phyloP scores from a whole-genome alignment of 2,113 vertebrate genomes.

The Cynoglossus semilaevis region DNA sequence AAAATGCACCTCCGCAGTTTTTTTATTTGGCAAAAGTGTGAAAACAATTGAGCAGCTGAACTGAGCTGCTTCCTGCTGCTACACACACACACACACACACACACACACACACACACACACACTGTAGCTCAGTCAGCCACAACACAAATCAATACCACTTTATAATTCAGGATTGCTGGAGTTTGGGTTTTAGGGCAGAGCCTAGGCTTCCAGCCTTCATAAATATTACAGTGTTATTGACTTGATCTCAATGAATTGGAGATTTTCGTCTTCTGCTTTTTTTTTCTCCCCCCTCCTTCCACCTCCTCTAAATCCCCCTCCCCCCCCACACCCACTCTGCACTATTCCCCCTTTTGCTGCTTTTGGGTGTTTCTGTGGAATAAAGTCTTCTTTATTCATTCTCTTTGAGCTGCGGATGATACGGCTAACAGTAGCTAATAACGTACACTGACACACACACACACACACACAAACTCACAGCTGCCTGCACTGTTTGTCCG shows the following conservation, averaged over 20 bases:
- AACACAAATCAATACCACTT: conserved; percentile 80
- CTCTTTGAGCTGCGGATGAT: conserved; percentile 64
- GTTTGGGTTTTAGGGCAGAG: conserved; percentile 80
- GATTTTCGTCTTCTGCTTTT: conserved; percentile 70
- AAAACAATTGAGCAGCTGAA: conserved; percentile 58
- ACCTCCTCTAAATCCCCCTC: not conserved
- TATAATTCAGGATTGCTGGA: conserved; percentile 83
- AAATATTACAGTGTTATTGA: conserved; percentile 84
- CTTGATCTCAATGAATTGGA: conserved; percentile 80
- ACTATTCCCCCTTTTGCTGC: conserved; percentile 4
- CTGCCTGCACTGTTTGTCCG: not conserved
- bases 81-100: conserved; percentile 29
- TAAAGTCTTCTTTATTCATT: conserved; percentile 71
- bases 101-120: conserved; percentile 45
- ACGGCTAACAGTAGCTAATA: conserved; percentile 62
- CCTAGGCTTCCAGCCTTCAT: conserved; percentile 80
- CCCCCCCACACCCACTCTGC: too few relatives aligned
- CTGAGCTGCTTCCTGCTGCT: conserved; percentile 38
- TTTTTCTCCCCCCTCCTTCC: conserved; percentile 20
- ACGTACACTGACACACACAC: conserved; percentile 12
- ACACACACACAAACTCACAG: conserved; percentile 7
- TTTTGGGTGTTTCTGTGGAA: conserved; percentile 43
- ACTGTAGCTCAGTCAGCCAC: conserved; percentile 60
- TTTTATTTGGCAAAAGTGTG: conserved; percentile 40
- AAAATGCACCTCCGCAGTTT: conserved; percentile 43